These are phyloP conservation scores for Eurytoma californica DNA, from an alignment of 2,888 invertebrate species.

Conservation along the genomic window DNA sequence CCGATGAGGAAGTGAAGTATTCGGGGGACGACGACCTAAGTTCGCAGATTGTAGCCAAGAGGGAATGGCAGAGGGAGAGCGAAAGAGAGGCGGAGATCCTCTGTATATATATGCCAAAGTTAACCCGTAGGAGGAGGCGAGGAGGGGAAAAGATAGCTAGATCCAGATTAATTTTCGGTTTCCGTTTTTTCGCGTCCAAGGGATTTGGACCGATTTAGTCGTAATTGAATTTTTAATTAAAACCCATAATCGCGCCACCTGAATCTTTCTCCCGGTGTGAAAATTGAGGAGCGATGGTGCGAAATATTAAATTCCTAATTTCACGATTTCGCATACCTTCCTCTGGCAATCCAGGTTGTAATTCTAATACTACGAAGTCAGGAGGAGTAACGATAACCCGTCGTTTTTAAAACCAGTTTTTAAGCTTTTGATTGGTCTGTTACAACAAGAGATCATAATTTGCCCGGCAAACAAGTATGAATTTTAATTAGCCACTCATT, in stretches of 20 bases:
- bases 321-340: no score
- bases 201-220: conserved; percentile 58
- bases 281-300: conserved; percentile 28
- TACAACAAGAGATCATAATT: conserved; percentile 1
- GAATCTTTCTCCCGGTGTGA: conserved; percentile 29
- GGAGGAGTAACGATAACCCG: not conserved
- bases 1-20: conserved; percentile 52
- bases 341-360: no score
- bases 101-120: conserved; percentile 33
- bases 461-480: conserved; percentile 10
- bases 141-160: not conserved
- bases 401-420: conserved; percentile 4
- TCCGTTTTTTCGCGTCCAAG: conserved; percentile 68
- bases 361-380: not conserved
- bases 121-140: conserved; percentile 48
- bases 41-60: not conserved
- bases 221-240: conserved; percentile 60
- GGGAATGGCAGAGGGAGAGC: not conserved
- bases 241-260: conserved; percentile 52
- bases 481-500: conserved; percentile 17
- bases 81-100: not conserved
- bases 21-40: conserved; percentile 20
- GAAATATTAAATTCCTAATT: conserved; percentile 15
- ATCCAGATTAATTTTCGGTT: conserved; percentile 70
- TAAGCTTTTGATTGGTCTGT: not conserved